Conservation (phyloP, 2,797 vertebrate genomes). For the Hydrocynus forskahlii region DNA sequence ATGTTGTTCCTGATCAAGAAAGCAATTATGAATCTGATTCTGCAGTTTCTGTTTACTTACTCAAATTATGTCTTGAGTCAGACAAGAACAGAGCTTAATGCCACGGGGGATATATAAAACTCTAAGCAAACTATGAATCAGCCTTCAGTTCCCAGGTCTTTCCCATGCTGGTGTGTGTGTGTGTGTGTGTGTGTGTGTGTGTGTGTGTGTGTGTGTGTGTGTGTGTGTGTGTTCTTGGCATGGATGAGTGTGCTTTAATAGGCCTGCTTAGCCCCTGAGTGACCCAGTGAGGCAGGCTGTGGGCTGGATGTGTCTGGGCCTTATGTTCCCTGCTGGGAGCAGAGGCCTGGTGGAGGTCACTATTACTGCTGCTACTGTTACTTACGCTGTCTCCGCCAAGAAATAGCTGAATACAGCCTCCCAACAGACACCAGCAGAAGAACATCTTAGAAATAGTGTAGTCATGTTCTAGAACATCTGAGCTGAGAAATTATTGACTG, state of each 20-base stretch:
- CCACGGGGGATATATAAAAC: neutral
- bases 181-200: conserved; percentile 76
- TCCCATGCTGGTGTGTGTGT: conserved; percentile 8
- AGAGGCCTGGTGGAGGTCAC: conserved; percentile 82
- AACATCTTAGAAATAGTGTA: conserved; percentile 13
- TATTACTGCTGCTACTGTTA: conserved; percentile 71
- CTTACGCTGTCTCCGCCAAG: conserved; percentile 43
- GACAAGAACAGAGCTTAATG: neutral
- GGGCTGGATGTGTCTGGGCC: conserved; percentile 75
- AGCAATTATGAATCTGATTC: neutral
- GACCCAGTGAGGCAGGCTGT: conserved; percentile 81
- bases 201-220: conserved; percentile 48
- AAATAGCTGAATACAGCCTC: conserved; percentile 31
- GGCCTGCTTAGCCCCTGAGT: conserved; percentile 83
- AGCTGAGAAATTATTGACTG: conserved; percentile 8
- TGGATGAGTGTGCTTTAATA: conserved; percentile 82
- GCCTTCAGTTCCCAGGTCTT: conserved; percentile 22
- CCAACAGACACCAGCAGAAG: conserved; percentile 22
- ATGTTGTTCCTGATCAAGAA: neutral
- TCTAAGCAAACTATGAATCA: conserved; percentile 7
- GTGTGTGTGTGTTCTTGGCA: conserved; percentile 74
- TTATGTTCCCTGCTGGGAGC: conserved; percentile 79
- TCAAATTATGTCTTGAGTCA: neutral
- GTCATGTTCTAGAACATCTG: conserved; percentile 18
- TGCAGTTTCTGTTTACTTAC: neutral